These are phyloP conservation scores for Epinotia nisella DNA, from an alignment of 2,888 invertebrate species.

Conservation along the genomic window DNA sequence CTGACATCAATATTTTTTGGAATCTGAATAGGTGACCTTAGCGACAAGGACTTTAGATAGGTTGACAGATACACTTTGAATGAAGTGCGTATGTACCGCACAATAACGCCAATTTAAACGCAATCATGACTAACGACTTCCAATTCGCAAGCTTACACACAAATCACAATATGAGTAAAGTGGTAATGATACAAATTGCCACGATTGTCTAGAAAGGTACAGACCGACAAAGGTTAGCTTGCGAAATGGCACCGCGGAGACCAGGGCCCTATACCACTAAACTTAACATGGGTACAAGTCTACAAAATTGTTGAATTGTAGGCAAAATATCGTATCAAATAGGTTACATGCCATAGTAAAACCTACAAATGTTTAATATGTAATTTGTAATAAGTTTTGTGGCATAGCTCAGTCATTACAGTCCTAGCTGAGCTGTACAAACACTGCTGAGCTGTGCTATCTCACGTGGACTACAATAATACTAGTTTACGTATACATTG, in stretches of 20 bases:
- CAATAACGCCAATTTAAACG: constrained; percentile 72
- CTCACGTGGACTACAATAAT: background rate
- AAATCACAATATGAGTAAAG: constrained; percentile 67
- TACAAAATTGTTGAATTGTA: too few species aligned
- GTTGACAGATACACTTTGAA: constrained; percentile 38
- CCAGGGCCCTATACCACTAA: too few species aligned
- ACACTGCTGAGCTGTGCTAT: constrained; percentile 20
- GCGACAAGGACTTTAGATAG: constrained; percentile 21
- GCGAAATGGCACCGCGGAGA: constrained; percentile 56
- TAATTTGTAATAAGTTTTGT: too few species aligned
- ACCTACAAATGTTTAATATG: too few species aligned
- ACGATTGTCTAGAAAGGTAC: constrained; percentile 64
- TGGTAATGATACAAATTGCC: constrained; percentile 71
- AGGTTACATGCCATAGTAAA: too few species aligned
- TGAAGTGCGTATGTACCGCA: constrained; percentile 53
- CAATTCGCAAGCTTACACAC: constrained; percentile 61
- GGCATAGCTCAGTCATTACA: constrained; percentile 65
- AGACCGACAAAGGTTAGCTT: constrained; percentile 62
- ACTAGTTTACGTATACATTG: background rate
- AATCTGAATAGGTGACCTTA: constrained; percentile 16
- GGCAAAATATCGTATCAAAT: too few species aligned
- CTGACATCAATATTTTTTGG: background rate
- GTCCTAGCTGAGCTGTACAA: constrained; percentile 44
- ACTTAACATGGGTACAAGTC: too few species aligned
- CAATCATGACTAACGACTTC: constrained; percentile 67